Percentiles rank a stretch among this genome's conserved stretches.
Evolutionary conservation across 2,888 invertebrate species (phyloP).

Genomic region (Reticulitermes lucifugus): DNA sequence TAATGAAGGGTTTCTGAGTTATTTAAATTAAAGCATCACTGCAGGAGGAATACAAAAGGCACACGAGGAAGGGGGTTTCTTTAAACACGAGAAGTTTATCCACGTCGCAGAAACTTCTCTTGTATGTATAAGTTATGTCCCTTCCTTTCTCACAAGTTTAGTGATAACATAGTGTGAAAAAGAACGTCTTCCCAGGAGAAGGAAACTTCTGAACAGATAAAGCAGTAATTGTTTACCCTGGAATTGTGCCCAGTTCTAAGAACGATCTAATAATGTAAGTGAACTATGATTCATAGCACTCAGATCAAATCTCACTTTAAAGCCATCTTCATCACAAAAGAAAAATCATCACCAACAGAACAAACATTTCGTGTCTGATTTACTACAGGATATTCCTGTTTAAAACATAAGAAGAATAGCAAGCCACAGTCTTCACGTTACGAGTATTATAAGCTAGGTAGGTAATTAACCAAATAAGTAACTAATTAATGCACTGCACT

Average conservation of each 20-base stretch:
- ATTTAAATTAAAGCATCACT: background rate
- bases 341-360: background rate
- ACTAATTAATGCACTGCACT: too few relatives aligned
- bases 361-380: too few relatives aligned
- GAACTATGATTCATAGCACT: background rate
- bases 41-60: background rate
- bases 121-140: background rate
- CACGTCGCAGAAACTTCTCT: constrained; percentile 6
- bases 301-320: background rate
- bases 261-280: background rate
- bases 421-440: too few relatives aligned
- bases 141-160: background rate
- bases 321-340: background rate
- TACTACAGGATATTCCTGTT: too few relatives aligned
- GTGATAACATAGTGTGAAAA: background rate
- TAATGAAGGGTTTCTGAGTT: background rate
- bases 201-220: background rate
- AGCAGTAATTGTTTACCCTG: constrained; percentile 6
- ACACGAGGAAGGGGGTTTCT: background rate
- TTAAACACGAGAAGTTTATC: constrained; percentile 8
- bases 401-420: too few relatives aligned
- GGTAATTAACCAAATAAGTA: too few relatives aligned
- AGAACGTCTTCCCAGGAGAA: background rate
- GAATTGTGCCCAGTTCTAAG: background rate
- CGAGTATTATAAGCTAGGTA: too few relatives aligned